Base-by-base conservation (phyloP, 2,797 vertebrate genomes). In the Pipistrellus pygmaeus region DNA sequence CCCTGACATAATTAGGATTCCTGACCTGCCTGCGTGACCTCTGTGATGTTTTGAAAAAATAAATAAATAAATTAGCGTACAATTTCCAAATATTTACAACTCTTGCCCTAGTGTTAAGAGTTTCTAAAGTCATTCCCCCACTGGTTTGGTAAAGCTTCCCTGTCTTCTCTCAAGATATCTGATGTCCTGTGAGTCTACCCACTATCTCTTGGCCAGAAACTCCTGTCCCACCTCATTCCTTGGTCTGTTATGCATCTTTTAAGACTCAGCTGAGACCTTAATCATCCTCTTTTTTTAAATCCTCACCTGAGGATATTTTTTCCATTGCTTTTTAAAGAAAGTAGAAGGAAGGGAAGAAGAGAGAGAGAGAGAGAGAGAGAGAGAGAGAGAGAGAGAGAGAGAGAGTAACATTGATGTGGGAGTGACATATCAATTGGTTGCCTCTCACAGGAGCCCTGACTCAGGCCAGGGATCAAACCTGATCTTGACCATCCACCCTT, bases 231-330 rank as follows among this genome's bases (percentile, higher is more conserved):
- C 21, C n/a, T 85, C 15, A 23, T 62, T 73, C 44, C 75, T 85
- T 66, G 57, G 57, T 88, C 44, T 71, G 44, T 44, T 77, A n/a
- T 46, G 92, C 25, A 72, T 32, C 66, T 78, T 30, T 30, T 35
- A 87, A 78, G 82, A 93, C 9, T 69, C 60, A 53, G 60, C n/a
- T n/a, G 44, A 94, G 55, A 62, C 80, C 44, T 88, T 32, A 73
- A 38, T 23, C 48, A 78, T 35, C 18, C n/a, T 73, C 32, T 64
- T n/a, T 32, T 13, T 60, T 60, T 62, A 14, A 30, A 30, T 62
- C 60, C 27, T 62, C 13, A 30, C 60, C 6, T 62, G 60, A 62
- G 60, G 60, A 62, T 62, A 62, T 62, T 30, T 62, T 30, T 62
- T 30, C 60, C 13, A 62, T 7, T 60, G 60, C 27, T 30, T 62